Evolutionary conservation across 1,140 invertebrate species (phyloP).

Genomic region (Heliconius eleuchia): DNA sequence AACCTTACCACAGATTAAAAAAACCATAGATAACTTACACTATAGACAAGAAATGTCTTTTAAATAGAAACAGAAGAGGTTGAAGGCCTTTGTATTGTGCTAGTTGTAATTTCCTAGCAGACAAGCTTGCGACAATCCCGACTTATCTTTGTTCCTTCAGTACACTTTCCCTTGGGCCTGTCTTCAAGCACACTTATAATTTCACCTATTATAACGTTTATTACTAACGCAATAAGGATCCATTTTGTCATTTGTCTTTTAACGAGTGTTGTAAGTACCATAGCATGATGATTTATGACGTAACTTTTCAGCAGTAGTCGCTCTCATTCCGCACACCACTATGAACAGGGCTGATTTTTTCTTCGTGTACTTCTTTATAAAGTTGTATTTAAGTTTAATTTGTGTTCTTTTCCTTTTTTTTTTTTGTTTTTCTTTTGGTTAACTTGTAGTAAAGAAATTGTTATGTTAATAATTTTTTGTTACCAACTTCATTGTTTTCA

Average conservation of each 20-base stretch:
- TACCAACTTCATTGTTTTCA: background rate
- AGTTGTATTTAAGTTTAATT: conserved; percentile 35
- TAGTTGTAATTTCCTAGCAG: conserved; percentile 74
- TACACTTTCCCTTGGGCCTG: conserved; percentile 74
- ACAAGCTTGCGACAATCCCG: conserved; percentile 71
- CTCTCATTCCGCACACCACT: conserved; percentile 69
- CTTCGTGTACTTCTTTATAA: conserved; percentile 36
- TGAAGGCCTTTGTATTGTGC: conserved; percentile 65
- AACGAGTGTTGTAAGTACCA: conserved; percentile 41
- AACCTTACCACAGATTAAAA: background rate
- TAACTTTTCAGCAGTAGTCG: conserved; percentile 72
- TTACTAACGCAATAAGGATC: conserved; percentile 18
- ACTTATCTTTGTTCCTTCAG: conserved; percentile 77
- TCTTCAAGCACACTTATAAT: conserved; percentile 43
- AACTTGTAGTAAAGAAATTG: conserved; percentile 1
- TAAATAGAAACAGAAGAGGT: conserved; percentile 51
- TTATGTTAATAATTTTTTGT: background rate
- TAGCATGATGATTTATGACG: conserved; percentile 69
- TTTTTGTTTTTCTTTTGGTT: conserved; percentile 22
- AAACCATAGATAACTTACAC: background rate
- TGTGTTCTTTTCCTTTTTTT: conserved; percentile 27
- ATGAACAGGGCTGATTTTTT: conserved; percentile 58
- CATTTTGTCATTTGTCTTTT: conserved; percentile 19
- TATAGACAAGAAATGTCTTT: conserved; percentile 29
- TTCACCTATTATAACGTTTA: conserved; percentile 29